A percentile compares a stretch with the other conserved stretches of the same genome.
These are phyloP conservation scores for Notiomystis cincta DNA, from an alignment of 2,113 vertebrate species.

Conservation along the genomic window DNA sequence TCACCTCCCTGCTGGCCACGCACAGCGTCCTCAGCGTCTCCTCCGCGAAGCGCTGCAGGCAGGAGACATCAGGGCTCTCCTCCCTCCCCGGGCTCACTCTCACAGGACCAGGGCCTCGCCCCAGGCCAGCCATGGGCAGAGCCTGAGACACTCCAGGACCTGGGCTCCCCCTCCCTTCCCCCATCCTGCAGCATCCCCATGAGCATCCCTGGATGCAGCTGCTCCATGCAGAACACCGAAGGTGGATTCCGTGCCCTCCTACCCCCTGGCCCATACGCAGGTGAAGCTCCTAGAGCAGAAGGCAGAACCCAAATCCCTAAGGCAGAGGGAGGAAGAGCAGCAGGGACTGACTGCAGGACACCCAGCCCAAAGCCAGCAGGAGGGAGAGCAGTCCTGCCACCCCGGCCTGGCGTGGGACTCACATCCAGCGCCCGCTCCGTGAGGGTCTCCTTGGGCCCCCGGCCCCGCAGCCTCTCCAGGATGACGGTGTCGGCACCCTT, in stretches of 20 bases:
- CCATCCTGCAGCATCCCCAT: background rate
- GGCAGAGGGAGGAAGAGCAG: background rate
- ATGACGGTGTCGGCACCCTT: slow-evolving; percentile 92
- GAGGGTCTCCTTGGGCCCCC: slow-evolving; percentile 46
- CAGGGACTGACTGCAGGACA: background rate
- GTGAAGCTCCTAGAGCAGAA: background rate
- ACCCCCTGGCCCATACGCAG: background rate
- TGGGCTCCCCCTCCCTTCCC: background rate
- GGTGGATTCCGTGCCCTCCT: background rate
- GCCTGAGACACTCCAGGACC: background rate
- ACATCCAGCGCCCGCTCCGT: slow-evolving; percentile 82
- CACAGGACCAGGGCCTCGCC: background rate
- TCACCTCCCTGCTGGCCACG: slow-evolving; percentile 83
- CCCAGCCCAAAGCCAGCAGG: background rate
- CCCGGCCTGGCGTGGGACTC: slow-evolving; percentile 3
- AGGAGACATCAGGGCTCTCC: background rate
- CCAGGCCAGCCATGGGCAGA: background rate
- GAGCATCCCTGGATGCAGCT: background rate
- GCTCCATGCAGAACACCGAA: background rate
- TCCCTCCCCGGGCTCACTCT: background rate
- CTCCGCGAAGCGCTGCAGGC: slow-evolving; percentile 73
- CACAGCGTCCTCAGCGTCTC: slow-evolving; percentile 87
- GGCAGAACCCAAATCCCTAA: background rate
- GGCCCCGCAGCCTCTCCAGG: slow-evolving; percentile 74
- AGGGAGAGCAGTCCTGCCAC: background rate